These are phyloP conservation scores for Tetranychus cinnabarinus DNA, from an alignment of 1,140 invertebrate genomes.

Conservation along the genomic window DNA sequence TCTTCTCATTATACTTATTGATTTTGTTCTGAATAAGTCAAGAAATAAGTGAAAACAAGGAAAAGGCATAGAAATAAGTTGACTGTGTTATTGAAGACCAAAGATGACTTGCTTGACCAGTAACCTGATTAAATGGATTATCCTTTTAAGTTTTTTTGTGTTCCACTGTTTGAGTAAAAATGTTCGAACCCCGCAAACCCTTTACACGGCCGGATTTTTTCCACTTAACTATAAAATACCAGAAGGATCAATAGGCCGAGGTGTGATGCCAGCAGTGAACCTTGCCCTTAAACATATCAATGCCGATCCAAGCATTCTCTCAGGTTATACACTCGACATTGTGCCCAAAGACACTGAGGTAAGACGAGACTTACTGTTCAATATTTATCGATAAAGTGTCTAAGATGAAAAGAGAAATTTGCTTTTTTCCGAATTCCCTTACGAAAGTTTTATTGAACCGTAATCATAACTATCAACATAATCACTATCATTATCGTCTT, in stretches of 20 bases:
- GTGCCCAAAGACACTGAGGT: conserved; percentile 89
- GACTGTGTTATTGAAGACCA: too few relatives aligned
- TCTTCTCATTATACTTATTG: too few relatives aligned
- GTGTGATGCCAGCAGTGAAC: conserved; percentile 77
- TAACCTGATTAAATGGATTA: too few relatives aligned
- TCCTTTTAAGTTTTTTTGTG: too few relatives aligned
- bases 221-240: conserved; percentile 49
- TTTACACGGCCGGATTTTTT: conserved; percentile 66
- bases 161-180: too few relatives aligned
- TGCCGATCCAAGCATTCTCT: conserved; percentile 50
- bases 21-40: too few relatives aligned
- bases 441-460: neutral
- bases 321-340: conserved; percentile 68
- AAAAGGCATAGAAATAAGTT: too few relatives aligned
- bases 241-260: conserved; percentile 39
- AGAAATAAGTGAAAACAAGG: too few relatives aligned
- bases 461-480: neutral
- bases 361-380: conserved; percentile 13
- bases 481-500: too few relatives aligned
- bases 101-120: too few relatives aligned
- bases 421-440: neutral
- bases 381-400: too few relatives aligned
- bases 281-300: conserved; percentile 77
- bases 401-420: neutral
- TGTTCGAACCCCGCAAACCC: neutral